Evolutionary conservation across 1,140 invertebrate species (phyloP).

Genomic region (Drosophila nannoptera): DNA sequence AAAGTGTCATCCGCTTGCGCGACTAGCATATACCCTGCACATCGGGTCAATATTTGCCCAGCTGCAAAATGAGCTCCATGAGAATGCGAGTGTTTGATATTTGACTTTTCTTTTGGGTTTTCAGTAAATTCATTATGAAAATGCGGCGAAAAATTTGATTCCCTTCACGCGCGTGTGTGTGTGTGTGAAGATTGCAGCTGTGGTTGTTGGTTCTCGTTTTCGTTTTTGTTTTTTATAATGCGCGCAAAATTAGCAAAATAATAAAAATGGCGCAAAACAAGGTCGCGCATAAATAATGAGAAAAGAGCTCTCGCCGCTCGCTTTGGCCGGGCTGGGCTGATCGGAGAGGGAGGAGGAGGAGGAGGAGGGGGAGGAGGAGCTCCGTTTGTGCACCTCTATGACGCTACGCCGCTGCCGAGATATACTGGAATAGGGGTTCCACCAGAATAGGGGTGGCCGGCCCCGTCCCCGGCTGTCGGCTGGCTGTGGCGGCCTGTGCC

Average conservation of each 20-base stretch:
- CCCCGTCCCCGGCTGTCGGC: too few relatives aligned
- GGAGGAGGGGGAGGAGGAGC: slow-evolving; percentile 32
- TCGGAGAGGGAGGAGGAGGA: slow-evolving; percentile 34
- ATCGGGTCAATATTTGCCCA: too few relatives aligned
- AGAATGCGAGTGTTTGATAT: background rate
- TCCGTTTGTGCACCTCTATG: slow-evolving; percentile 45
- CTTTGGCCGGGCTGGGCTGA: slow-evolving; percentile 65
- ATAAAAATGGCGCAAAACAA: slow-evolving; percentile 76
- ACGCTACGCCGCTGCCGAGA: slow-evolving; percentile 16
- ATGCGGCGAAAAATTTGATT: slow-evolving; percentile 8
- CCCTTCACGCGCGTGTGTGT: slow-evolving; percentile 4
- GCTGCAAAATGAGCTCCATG: too few relatives aligned
- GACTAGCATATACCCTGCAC: background rate
- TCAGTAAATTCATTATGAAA: slow-evolving; percentile 1
- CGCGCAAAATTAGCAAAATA: slow-evolving; percentile 74
- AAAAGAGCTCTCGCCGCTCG: slow-evolving; percentile 66
- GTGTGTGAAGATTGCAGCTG: slow-evolving; percentile 10
- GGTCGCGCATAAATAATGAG: slow-evolving; percentile 76
- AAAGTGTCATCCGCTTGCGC: background rate
- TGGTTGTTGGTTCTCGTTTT: slow-evolving; percentile 1
- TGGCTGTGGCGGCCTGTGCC: slow-evolving; percentile 9
- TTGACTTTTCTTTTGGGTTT: background rate
- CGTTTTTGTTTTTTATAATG: slow-evolving; percentile 58
- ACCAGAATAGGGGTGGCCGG: background rate
- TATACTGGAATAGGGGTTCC: background rate